A percentile compares a stretch with the other conserved stretches of the same genome.
These are phyloP conservation scores for Sandelia bainsii DNA, from an alignment of 2,797 vertebrate species.

Conservation along the genomic window DNA sequence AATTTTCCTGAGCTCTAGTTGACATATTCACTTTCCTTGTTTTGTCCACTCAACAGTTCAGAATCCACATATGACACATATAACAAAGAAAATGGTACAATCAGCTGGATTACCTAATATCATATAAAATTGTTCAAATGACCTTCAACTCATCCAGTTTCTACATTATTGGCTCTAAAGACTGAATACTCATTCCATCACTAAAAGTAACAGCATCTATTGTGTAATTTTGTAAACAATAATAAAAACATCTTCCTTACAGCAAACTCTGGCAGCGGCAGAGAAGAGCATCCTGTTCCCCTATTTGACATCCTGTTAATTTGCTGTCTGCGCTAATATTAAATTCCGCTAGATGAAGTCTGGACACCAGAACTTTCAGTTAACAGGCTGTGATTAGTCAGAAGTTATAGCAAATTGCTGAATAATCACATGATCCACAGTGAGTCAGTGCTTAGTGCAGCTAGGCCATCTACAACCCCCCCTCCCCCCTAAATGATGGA, in stretches of 20 bases:
- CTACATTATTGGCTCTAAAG: not conserved
- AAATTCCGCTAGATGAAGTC: not conserved
- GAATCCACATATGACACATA: too few relatives aligned
- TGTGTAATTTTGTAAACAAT: not conserved
- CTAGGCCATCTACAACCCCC: too few relatives aligned
- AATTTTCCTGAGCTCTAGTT: not conserved
- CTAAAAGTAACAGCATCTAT: not conserved
- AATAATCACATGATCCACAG: constrained; percentile 2
- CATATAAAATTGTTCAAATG: not conserved
- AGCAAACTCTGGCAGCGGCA: not conserved
- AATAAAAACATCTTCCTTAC: not conserved
- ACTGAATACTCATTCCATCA: not conserved
- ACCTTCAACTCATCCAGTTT: not conserved
- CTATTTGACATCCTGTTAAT: constrained; percentile 23
- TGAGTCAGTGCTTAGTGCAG: not conserved
- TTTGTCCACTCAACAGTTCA: not conserved
- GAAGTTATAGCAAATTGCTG: not conserved
- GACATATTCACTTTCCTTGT: not conserved
- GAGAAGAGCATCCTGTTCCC: constrained; percentile 6
- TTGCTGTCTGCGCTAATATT: constrained; percentile 25
- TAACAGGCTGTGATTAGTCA: constrained; percentile 10
- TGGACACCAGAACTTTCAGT: not conserved
- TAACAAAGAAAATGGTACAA: too few relatives aligned
- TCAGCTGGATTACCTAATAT: not conserved
- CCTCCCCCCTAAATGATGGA: too few relatives aligned